A percentile compares a stretch with the other conserved stretches of the same genome.
Conservation (phyloP, 1,140 invertebrate species). For the Theocolax elegans region DNA sequence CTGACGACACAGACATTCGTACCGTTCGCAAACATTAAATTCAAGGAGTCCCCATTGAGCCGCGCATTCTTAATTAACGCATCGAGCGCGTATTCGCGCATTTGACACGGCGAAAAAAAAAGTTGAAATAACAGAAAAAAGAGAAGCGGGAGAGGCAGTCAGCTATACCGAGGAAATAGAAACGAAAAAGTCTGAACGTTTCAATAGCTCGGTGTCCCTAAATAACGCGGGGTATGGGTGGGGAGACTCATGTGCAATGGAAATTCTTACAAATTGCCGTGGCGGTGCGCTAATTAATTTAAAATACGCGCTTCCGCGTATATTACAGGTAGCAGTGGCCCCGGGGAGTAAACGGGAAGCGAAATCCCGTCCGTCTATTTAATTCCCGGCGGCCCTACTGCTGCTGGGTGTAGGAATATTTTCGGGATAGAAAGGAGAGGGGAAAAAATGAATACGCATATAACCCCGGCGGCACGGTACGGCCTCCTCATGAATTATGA, state of each 20-base stretch:
- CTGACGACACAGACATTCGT: too few relatives aligned
- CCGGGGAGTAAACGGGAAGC: neutral
- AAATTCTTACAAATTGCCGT: slow-evolving; percentile 29
- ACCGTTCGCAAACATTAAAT: too few relatives aligned
- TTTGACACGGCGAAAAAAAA: too few relatives aligned
- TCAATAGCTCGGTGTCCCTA: too few relatives aligned
- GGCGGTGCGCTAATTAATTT: slow-evolving; percentile 11
- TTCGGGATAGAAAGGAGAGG: slow-evolving; percentile 36
- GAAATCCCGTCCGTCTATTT: slow-evolving; percentile 41
- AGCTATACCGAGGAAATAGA: too few relatives aligned
- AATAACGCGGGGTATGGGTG: too few relatives aligned
- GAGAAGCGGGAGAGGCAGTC: too few relatives aligned
- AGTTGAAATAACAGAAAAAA: too few relatives aligned
- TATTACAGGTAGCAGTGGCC: neutral
- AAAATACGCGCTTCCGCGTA: neutral
- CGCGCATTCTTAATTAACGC: too few relatives aligned
- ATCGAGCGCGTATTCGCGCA: too few relatives aligned
- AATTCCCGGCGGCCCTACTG: slow-evolving; percentile 33
- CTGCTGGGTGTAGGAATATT: slow-evolving; percentile 21
- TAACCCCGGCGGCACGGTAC: slow-evolving; percentile 2
- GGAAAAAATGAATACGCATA: slow-evolving; percentile 29
- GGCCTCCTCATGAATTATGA: slow-evolving; percentile 57
- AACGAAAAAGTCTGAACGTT: too few relatives aligned
- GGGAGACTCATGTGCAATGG: slow-evolving; percentile 14
- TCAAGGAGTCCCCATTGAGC: too few relatives aligned